Conservation (phyloP, 2,113 vertebrate species). For the Dasyornis broadbenti region DNA sequence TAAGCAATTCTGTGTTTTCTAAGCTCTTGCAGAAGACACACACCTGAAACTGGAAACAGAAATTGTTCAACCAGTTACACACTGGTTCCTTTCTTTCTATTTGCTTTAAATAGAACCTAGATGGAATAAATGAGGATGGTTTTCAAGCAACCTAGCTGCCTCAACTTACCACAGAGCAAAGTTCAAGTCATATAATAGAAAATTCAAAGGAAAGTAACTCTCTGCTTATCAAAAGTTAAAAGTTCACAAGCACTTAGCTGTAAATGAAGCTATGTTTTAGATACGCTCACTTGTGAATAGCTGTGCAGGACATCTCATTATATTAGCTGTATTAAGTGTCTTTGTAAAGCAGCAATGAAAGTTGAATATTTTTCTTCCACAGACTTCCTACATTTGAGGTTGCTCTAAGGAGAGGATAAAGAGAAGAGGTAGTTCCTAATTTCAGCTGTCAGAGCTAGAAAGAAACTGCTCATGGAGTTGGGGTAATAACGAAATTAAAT, state of each 20-base stretch:
- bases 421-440: background rate
- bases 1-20: slow-evolving; percentile 43
- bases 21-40: background rate
- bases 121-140: background rate
- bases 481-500: background rate
- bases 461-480: background rate
- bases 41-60: background rate
- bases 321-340: background rate
- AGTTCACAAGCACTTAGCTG: background rate
- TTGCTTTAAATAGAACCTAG: background rate
- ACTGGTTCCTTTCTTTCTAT: background rate
- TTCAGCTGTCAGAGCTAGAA: background rate
- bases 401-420: background rate
- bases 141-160: background rate
- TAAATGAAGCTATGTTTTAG: background rate
- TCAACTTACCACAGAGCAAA: background rate
- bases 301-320: background rate
- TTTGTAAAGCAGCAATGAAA: background rate
- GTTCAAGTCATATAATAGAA: background rate
- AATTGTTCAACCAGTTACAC: background rate
- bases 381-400: background rate
- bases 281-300: background rate
- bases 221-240: background rate
- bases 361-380: background rate
- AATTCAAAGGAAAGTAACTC: background rate